Base-by-base conservation (phyloP, 2,797 vertebrate species). In the Mustela erminea region DNA sequence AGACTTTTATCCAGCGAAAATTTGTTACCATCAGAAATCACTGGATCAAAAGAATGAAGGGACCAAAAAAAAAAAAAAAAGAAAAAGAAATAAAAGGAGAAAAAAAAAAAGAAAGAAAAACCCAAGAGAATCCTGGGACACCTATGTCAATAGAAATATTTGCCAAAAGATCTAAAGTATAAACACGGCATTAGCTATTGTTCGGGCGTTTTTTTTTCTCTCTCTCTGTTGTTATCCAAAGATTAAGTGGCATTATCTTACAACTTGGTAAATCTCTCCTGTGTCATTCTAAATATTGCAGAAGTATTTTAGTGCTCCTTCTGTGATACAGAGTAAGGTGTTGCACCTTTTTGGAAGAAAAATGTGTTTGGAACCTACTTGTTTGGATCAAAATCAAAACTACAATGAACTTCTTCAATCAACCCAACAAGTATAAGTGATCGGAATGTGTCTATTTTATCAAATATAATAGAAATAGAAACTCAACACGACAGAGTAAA, bases 381-480 rank as follows among this genome's bases (percentile, higher is more conserved):
- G 2, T 90, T 74, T 90, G 29, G 35, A 95, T 68, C 27, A 87
- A 97, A 89, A 46, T 95, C 60, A 95, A 38, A 85, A 60, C 58
- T 62, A 46, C 4, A 87, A 43, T 58, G 75, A 68, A 68, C 25
- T 75, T 64, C 80, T 87, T 92, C 35, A 92, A 56, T 46, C 11
- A 83, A 87, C 12, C 41, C 43, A 83, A 68, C n/a, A 82, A 89
- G 15, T n/a, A 58, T 11, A 56, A 4, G 80, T 84, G 15, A 68
- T 93, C 8, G 82, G 27, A 88, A 92, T 83, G 78, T 46, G 52
- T 52, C 20, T 88, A 58, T 91, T 60, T 90, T 89, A 56, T 38
- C 68, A 95, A 95, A 54, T 58, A 54, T 17, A 68, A 75, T 32
- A 96, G 62, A 93, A 92, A 75, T 23, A 96, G 62, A 90, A 92